phyloP scores from a whole-genome alignment of 2,888 invertebrate species.

The Ophion ventricosus region DNA sequence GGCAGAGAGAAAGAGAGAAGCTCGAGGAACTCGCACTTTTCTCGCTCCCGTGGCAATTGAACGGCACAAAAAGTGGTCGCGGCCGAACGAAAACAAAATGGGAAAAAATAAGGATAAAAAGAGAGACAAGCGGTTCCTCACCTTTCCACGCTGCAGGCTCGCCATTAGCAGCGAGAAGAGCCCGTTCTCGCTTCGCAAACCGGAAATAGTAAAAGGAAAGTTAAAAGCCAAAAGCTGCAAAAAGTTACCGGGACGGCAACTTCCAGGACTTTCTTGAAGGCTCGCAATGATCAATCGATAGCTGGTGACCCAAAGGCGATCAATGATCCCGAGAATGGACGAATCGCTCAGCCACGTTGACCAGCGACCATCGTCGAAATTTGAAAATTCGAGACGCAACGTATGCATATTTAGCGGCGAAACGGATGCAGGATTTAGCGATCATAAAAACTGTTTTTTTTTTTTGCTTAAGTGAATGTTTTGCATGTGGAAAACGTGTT shows the following conservation, averaged over 20 bases:
- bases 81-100: slow-evolving; percentile 32
- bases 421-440: too few relatives aligned
- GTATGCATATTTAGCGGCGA: too few relatives aligned
- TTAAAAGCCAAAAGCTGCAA: slow-evolving; percentile 21
- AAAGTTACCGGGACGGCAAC: not conserved
- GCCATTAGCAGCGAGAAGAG: slow-evolving; percentile 12
- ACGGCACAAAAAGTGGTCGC: slow-evolving; percentile 55
- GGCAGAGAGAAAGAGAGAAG: not conserved
- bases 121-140: slow-evolving; percentile 43
- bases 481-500: too few relatives aligned
- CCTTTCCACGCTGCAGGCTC: slow-evolving; percentile 51
- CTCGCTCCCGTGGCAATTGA: slow-evolving; percentile 41
- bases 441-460: too few relatives aligned
- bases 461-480: too few relatives aligned
- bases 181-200: slow-evolving; percentile 22
- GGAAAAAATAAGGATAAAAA: slow-evolving; percentile 5
- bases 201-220: slow-evolving; percentile 23
- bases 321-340: not conserved
- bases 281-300: not conserved
- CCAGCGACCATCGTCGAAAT: too few relatives aligned
- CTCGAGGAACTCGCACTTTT: slow-evolving; percentile 20
- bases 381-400: too few relatives aligned
- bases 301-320: not conserved
- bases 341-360: not conserved
- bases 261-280: not conserved